A percentile compares a stretch with the other conserved stretches of the same genome.
phyloP scores from a whole-genome alignment of 2,797 vertebrate genomes.

The Sebastes baramenuke region DNA sequence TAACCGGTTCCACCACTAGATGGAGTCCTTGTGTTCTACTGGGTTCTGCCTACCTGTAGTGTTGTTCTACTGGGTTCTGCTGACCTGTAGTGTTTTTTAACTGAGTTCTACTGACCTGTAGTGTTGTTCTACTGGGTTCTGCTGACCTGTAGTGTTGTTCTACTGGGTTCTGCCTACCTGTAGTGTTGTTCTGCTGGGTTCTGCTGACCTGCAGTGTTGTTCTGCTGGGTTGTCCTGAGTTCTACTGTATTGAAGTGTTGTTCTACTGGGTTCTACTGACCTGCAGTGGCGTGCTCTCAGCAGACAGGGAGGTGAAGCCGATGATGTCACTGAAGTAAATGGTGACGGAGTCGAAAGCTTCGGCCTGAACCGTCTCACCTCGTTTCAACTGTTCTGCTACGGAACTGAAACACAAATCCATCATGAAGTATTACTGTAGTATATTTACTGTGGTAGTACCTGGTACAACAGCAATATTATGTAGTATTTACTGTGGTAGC shows the following conservation, averaged over 20 bases:
- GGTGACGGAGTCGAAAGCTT: constrained; percentile 94
- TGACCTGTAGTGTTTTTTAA: too few relatives aligned
- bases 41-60: neutral
- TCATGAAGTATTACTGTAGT: neutral
- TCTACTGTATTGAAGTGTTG: neutral
- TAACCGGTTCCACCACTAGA: too few relatives aligned
- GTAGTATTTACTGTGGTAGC: constrained; percentile 44
- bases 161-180: neutral
- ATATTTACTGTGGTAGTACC: neutral
- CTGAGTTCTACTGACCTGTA: too few relatives aligned
- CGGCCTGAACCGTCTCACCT: constrained; percentile 91
- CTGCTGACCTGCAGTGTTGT: constrained; percentile 83
- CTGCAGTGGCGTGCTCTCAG: constrained; percentile 93
- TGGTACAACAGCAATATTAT: too few relatives aligned
- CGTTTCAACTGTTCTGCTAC: constrained; percentile 94
- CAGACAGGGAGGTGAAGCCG: constrained; percentile 91
- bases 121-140: neutral
- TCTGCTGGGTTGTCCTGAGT: neutral
- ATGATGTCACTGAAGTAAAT: constrained; percentile 97
- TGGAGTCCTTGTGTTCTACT: neutral
- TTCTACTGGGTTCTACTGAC: constrained; percentile 56
- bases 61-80: neutral
- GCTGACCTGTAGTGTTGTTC: neutral
- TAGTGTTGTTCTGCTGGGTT: neutral
- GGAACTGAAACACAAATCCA: constrained; percentile 77